These are phyloP conservation scores for Lasius platythorax DNA, from an alignment of 2,888 invertebrate species.

Conservation along the genomic window DNA sequence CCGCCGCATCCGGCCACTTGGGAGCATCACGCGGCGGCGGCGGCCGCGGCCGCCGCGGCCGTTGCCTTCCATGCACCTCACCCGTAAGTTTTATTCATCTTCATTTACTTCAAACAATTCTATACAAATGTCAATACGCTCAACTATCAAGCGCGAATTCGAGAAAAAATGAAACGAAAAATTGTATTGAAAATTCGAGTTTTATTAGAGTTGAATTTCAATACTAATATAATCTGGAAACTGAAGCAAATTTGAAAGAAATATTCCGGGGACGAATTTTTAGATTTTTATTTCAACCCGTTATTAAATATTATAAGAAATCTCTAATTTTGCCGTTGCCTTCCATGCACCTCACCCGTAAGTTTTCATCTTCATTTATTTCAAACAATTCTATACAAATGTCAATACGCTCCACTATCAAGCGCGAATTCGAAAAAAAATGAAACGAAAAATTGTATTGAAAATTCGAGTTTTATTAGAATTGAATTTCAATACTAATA, in stretches of 20 bases:
- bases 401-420: no score
- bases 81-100: conserved; percentile 79
- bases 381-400: no score
- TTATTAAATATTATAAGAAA: neutral
- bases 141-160: no score
- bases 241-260: neutral
- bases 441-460: no score
- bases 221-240: no score
- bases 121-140: no score
- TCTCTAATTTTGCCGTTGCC: conserved; percentile 84
- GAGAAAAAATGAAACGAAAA: no score
- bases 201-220: no score
- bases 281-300: neutral
- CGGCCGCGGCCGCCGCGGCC: conserved; percentile 88
- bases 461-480: no score
- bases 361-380: conserved; percentile 66
- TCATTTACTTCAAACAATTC: neutral
- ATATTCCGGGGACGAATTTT: neutral
- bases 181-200: no score
- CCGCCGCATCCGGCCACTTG: conserved; percentile 86
- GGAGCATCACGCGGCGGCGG: conserved; percentile 87
- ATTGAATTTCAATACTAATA: no score
- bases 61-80: conserved; percentile 87
- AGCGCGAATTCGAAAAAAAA: no score
- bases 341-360: conserved; percentile 86